Conservation (phyloP, 2,113 vertebrate species). For the Caloenas nicobarica region DNA sequence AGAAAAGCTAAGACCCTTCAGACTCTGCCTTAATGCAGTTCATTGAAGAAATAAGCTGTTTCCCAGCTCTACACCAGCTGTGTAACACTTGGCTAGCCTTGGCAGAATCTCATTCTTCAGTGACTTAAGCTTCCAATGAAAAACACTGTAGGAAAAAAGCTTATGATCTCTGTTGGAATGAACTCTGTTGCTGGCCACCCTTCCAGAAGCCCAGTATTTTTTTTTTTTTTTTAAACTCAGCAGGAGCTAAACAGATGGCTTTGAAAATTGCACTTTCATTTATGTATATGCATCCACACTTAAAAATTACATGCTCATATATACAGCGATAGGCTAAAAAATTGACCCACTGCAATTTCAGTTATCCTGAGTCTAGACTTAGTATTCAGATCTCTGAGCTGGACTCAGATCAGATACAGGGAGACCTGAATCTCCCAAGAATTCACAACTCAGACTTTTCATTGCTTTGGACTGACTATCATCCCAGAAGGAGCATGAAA, state of each 20-base stretch:
- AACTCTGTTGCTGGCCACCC: not conserved
- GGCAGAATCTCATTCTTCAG: not conserved
- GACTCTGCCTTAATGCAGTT: not conserved
- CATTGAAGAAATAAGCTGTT: not conserved
- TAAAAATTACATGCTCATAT: not conserved
- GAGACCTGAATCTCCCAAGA: not conserved
- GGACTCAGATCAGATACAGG: not conserved
- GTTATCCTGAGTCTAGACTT: not conserved
- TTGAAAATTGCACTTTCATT: not conserved
- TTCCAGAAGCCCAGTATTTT: not conserved
- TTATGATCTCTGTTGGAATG: not conserved
- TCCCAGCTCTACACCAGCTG: not conserved
- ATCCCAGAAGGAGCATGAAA: not conserved
- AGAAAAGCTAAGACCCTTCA: not conserved
- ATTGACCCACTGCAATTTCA: not conserved
- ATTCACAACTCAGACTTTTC: not conserved
- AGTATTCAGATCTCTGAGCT: not conserved
- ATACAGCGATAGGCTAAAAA: not conserved
- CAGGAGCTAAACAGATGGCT: not conserved
- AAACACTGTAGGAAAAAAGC: not conserved
- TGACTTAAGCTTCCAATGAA: not conserved
- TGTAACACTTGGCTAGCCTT: slow-evolving; percentile 5
- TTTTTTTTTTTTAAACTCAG: not conserved
- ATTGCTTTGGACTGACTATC: not conserved
- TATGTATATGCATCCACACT: not conserved